Conservation (phyloP, 2,797 vertebrate genomes). For the Buphagus erythrorhynchus region DNA sequence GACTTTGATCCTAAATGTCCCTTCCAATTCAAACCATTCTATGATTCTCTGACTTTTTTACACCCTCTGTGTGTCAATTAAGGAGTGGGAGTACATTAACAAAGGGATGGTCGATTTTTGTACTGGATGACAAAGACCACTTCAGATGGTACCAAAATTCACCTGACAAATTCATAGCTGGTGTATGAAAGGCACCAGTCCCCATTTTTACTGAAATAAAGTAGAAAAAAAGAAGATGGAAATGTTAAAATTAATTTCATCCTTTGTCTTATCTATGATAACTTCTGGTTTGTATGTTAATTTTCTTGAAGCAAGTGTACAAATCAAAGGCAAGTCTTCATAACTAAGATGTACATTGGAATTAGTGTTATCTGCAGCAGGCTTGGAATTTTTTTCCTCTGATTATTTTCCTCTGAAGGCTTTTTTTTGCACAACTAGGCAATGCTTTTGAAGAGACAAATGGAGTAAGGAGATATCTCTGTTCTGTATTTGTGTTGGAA, state of each 20-base stretch:
- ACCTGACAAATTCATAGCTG: background rate
- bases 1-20: background rate
- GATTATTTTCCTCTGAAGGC: background rate
- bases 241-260: background rate
- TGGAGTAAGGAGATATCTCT: background rate
- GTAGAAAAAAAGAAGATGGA: fast-evolving
- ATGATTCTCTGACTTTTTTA: background rate
- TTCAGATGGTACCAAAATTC: background rate
- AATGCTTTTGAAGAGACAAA: background rate
- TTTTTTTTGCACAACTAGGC: background rate
- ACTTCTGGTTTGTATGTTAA: background rate
- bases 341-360: background rate
- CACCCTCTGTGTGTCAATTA: background rate
- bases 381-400: background rate
- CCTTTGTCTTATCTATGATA: background rate
- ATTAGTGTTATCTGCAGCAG: background rate
- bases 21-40: background rate
- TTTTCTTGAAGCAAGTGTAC: background rate
- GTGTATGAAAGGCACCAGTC: background rate
- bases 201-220: background rate
- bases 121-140: background rate
- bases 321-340: background rate
- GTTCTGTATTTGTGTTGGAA: background rate
- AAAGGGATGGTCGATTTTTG: fast-evolving
- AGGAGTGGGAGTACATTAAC: fast-evolving